Percentiles rank a stretch among this genome's conserved stretches.
Conservation (phyloP, 2,888 invertebrate genomes). For the Campoletis raptor region DNA sequence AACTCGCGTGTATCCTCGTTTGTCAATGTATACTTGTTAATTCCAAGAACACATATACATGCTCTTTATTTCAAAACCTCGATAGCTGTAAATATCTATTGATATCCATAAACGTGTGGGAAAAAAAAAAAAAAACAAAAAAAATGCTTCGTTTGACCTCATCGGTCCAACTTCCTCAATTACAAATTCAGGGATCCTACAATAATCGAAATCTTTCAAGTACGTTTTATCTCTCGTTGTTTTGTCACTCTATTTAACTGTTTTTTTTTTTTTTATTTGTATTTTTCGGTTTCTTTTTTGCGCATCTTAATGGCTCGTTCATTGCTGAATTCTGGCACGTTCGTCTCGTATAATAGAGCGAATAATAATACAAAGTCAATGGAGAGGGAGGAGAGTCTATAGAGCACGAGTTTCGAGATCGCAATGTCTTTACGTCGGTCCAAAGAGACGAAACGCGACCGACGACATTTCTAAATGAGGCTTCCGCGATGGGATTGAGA, state of each 20-base stretch:
- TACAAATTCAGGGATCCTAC: conserved; percentile 36
- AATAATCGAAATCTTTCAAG: conserved; percentile 30
- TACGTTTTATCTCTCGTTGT: neutral
- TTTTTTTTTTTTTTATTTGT: neutral
- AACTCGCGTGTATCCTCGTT: conserved; percentile 31
- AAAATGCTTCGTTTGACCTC: conserved; percentile 16
- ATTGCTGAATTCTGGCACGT: conserved; percentile 53
- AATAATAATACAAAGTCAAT: conserved; percentile 51
- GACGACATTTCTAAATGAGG: conserved; percentile 73
- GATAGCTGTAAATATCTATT: conserved; percentile 47
- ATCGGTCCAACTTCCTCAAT: conserved; percentile 45
- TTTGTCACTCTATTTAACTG: neutral
- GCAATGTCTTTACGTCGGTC: conserved; percentile 52
- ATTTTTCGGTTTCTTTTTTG: neutral
- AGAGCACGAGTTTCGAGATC: conserved; percentile 45
- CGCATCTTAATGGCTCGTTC: conserved; percentile 36
- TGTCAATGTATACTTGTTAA: conserved; percentile 49
- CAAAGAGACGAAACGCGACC: conserved; percentile 63
- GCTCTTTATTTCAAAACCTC: conserved; percentile 35
- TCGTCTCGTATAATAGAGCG: conserved; percentile 35
- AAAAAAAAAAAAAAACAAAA: neutral
- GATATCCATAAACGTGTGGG: conserved; percentile 33
- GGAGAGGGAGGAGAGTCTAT: conserved; percentile 30
- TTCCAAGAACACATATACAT: conserved; percentile 32
- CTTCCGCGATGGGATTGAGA: conserved; percentile 72